A percentile compares a stretch with the other conserved stretches of the same genome.
Evolutionary conservation across 1,140 invertebrate genomes (phyloP).

Genomic region (Penaeus japonicus): DNA sequence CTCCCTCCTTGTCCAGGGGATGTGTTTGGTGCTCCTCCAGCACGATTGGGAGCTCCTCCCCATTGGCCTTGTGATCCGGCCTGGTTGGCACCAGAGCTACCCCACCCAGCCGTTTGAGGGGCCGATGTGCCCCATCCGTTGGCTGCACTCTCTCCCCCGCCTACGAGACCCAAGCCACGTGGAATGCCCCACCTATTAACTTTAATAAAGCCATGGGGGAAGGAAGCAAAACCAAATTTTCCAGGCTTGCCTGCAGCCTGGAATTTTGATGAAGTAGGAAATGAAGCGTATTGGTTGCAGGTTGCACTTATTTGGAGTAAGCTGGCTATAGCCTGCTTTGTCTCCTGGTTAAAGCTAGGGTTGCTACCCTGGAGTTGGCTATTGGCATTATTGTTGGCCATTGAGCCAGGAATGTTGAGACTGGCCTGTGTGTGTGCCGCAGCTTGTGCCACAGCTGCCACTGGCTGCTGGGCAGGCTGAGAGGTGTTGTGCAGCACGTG

Average conservation of each 20-base stretch:
- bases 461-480: conserved; percentile 7
- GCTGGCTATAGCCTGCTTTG: conserved; percentile 24
- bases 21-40: conserved; percentile 48
- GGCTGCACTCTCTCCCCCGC: conserved; percentile 57
- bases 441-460: conserved; percentile 27
- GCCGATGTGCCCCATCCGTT: conserved; percentile 58
- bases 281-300: conserved; percentile 59
- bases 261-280: conserved; percentile 54
- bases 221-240: conserved; percentile 54
- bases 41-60: conserved; percentile 53
- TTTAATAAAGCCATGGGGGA: conserved; percentile 39
- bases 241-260: conserved; percentile 56
- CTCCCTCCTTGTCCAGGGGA: conserved; percentile 38
- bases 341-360: conserved; percentile 56
- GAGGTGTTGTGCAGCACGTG: conserved; percentile 18
- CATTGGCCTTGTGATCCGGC: conserved; percentile 56
- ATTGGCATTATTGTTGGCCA: conserved; percentile 39
- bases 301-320: conserved; percentile 52
- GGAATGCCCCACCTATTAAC: conserved; percentile 60
- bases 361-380: conserved; percentile 58
- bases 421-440: conserved; percentile 46
- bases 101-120: conserved; percentile 57
- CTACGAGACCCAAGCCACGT: conserved; percentile 55
- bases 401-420: conserved; percentile 57
- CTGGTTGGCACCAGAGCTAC: conserved; percentile 49